Conservation (phyloP, 2,113 vertebrate genomes). For the Strix uralensis region DNA sequence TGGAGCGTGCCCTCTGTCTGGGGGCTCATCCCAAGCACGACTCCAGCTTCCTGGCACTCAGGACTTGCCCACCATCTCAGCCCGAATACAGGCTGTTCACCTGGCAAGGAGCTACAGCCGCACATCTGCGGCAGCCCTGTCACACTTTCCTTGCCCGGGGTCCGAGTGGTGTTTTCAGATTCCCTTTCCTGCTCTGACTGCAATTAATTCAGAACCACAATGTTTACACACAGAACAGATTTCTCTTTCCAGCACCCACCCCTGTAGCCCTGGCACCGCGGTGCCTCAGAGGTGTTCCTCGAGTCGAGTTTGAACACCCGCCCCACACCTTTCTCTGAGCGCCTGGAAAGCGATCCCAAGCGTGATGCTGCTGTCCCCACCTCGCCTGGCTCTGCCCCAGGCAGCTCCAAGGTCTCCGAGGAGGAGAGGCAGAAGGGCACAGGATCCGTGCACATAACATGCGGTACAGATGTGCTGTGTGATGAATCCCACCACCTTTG, state of each 20-base stretch:
- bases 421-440: neutral
- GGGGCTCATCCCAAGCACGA: accelerated
- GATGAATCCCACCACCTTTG: neutral
- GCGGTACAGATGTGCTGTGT: neutral
- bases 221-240: neutral
- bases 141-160: neutral
- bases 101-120: neutral
- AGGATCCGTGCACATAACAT: neutral
- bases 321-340: neutral
- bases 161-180: neutral
- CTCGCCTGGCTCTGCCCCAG: neutral
- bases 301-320: neutral
- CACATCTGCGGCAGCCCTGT: neutral
- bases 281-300: neutral
- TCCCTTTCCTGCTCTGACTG: neutral
- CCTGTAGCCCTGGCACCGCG: accelerated
- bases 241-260: neutral
- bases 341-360: accelerated
- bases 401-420: neutral
- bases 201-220: neutral
- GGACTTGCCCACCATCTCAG: neutral
- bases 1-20: accelerated
- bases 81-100: neutral
- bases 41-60: accelerated
- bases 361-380: neutral